Percentiles rank a stretch among this genome's conserved stretches.
These are phyloP conservation scores for Spisula solida DNA, from an alignment of 2,888 invertebrate genomes.

Conservation along the genomic window DNA sequence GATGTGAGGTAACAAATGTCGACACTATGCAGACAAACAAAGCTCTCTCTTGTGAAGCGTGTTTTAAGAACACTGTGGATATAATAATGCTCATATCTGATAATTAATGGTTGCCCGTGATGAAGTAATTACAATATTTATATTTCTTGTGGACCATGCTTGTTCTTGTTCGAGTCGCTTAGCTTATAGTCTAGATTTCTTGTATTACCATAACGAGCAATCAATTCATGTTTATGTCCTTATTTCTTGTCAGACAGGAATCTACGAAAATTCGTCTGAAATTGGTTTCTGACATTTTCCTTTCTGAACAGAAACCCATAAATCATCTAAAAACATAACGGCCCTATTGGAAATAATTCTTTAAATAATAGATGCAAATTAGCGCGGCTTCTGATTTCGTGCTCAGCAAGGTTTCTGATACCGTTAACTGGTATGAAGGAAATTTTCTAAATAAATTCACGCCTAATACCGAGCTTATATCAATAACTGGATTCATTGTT, in stretches of 20 bases:
- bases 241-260: conserved; percentile 41
- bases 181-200: background rate
- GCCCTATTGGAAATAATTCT: conserved; percentile 52
- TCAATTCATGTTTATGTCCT: conserved; percentile 36
- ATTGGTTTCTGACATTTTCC: conserved; percentile 48
- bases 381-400: conserved; percentile 60
- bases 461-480: conserved; percentile 42
- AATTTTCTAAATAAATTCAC: conserved; percentile 64
- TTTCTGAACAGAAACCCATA: conserved; percentile 45
- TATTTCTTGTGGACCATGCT: background rate
- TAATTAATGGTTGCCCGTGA: background rate
- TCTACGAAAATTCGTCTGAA: conserved; percentile 49
- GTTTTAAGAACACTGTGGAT: background rate
- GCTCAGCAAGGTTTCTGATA: conserved; percentile 41
- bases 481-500: conserved; percentile 59
- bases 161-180: background rate
- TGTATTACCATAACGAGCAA: background rate
- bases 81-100: background rate
- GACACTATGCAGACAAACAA: background rate
- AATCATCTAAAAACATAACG: conserved; percentile 67
- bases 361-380: conserved; percentile 72
- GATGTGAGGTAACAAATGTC: no score
- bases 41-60: background rate
- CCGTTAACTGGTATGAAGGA: conserved; percentile 34
- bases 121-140: conserved; percentile 22